Evolutionary conservation across 2,888 invertebrate species (phyloP).

Genomic region (Rhagonycha lutea): DNA sequence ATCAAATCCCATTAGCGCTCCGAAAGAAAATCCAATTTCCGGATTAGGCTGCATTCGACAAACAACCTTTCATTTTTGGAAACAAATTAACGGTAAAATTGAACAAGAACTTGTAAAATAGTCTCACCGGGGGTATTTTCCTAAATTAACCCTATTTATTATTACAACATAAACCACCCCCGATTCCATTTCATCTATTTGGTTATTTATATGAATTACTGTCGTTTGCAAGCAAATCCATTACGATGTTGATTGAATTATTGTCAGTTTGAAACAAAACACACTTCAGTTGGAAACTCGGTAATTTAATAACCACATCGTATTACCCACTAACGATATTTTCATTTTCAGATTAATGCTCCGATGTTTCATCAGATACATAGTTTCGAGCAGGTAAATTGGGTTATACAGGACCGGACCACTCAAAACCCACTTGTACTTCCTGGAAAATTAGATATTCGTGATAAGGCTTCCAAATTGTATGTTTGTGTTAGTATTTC

Average conservation of each 20-base stretch:
- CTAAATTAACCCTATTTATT: not conserved
- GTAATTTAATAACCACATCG: conserved; percentile 11
- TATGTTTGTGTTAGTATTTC: not conserved
- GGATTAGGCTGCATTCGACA: not conserved
- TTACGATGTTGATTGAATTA: conserved; percentile 13
- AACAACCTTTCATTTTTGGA: not conserved
- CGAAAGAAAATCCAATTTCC: not conserved
- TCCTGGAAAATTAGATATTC: not conserved
- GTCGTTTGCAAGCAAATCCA: conserved; percentile 15
- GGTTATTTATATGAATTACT: conserved; percentile 14
- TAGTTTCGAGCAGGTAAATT: not conserved
- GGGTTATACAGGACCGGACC: not conserved
- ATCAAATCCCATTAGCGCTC: not conserved
- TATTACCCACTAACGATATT: conserved; percentile 10
- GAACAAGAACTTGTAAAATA: not conserved
- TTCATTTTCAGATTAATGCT: conserved; percentile 6
- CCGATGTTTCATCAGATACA: not conserved
- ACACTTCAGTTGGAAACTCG: conserved; percentile 6
- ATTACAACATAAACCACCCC: not conserved
- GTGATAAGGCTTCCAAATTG: not conserved
- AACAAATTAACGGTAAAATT: not conserved
- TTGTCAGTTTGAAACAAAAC: conserved; percentile 13
- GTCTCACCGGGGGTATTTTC: not conserved
- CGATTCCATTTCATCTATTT: not conserved
- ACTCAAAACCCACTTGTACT: not conserved